Base-by-base conservation (phyloP, 2,888 invertebrate genomes). In the Cataglyphis albicans region DNA sequence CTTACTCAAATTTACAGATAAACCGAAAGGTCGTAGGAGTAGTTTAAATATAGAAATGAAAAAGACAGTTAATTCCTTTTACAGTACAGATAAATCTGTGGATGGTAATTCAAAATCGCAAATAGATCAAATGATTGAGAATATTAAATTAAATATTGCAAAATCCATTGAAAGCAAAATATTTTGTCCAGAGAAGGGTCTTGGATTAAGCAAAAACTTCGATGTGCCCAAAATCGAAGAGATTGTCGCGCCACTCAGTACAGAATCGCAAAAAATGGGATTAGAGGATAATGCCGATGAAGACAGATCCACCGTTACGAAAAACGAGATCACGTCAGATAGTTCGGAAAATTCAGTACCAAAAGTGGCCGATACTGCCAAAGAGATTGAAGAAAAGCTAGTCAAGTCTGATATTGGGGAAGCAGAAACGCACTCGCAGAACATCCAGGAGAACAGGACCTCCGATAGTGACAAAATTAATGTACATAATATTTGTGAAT, bases 351-450 rank as follows among this genome's bases (percentile, higher is more conserved):
- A 93, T 87, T 91, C 94, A 64, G 92, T 94, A 89, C 94, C 94
- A 76, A 94, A 92, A 89, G 93, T 94, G 87, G 94, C 94, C 72
- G 94, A 94, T 85, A 94, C 94, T 92, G 94, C 94, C 93, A 94
- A 94, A 94, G 94, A 94, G 91, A 94, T 94, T 81, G 78, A 76
- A 15, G 94, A 94, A 86, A 94, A 94, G 91, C 94, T 94, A 93
- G 94, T 94, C 92, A 94, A 94, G 94, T 94, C 94, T 74, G 94
- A 94, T 78, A 93, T 90, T 64, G 93, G 94, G 86, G 85, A 89
- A 75, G 88, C 89, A 41, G 93, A 93, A 70, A 91, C 92, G 44
- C 90, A 90, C 63, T 92, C 92, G 61, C 91, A 91, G 35, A 93
- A 91, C 35, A 76, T 85, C 1, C 86, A 91, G 68, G 87, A 91